These are phyloP conservation scores for Pollenia amentaria DNA, from an alignment of 2,888 invertebrate species.

Conservation along the genomic window DNA sequence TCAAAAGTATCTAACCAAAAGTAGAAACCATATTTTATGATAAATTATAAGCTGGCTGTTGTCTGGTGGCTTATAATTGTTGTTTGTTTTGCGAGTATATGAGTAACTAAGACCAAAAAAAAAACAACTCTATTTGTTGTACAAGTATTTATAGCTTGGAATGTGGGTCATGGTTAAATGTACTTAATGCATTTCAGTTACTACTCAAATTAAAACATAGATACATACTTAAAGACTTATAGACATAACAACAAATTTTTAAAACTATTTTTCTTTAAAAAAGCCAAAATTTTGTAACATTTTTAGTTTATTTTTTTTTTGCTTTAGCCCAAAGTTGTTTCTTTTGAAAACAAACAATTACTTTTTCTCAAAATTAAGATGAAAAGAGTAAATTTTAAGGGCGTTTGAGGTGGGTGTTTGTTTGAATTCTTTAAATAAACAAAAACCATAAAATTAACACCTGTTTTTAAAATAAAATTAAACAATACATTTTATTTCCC, in stretches of 20 bases:
- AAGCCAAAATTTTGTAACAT: no score
- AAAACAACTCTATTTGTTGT: conserved; percentile 26
- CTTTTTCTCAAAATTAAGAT: background rate
- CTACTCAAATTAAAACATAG: background rate
- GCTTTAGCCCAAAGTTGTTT: no score
- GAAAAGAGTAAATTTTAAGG: no score
- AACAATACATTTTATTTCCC: background rate
- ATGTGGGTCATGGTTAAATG: conserved; percentile 74
- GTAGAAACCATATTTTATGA: background rate
- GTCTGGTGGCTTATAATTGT: background rate
- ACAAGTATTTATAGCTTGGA: conserved; percentile 51
- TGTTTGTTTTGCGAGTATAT: no score
- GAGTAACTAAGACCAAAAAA: conserved; percentile 21
- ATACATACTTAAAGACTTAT: background rate
- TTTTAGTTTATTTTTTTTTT: no score
- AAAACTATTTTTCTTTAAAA: background rate
- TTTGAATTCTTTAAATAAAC: background rate
- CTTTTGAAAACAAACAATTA: background rate
- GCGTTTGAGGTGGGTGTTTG: background rate
- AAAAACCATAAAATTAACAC: conserved; percentile 2
- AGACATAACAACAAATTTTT: background rate
- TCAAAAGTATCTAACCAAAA: conserved; percentile 5
- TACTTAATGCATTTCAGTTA: conserved; percentile 56
- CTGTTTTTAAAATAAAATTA: background rate
- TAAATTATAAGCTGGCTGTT: background rate